phyloP scores from a whole-genome alignment of 1,140 invertebrate genomes.

The Atta cephalotes region DNA sequence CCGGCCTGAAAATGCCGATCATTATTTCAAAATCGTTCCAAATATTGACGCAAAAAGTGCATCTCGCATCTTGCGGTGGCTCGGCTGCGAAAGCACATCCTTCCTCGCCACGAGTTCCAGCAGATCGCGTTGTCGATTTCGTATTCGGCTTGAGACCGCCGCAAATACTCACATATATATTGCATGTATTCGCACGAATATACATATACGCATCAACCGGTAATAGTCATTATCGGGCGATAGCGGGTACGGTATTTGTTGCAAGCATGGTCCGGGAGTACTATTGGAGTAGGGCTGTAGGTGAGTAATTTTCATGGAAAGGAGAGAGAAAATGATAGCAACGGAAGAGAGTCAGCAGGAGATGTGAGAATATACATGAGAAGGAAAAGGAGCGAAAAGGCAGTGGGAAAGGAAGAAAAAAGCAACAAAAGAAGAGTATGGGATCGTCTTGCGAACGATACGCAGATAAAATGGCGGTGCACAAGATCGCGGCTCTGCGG shows the following conservation, averaged over 20 bases:
- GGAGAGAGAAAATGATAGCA: conserved; percentile 27
- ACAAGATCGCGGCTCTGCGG: conserved; percentile 53
- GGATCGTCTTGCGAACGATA: conserved; percentile 43
- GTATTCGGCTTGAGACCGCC: conserved; percentile 22
- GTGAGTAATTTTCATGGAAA: conserved; percentile 58
- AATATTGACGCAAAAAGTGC: conserved; percentile 82
- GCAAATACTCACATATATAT: background rate
- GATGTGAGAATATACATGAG: conserved; percentile 6
- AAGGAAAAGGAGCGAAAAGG: background rate
- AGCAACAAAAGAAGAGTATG: conserved; percentile 49
- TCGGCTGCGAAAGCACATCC: conserved; percentile 14
- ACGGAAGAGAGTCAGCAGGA: conserved; percentile 1
- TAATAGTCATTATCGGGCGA: conserved; percentile 50
- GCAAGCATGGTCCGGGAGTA: background rate
- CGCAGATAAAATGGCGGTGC: conserved; percentile 68
- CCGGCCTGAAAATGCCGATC: conserved; percentile 69
- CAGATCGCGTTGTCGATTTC: conserved; percentile 49
- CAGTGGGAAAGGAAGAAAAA: conserved; percentile 1
- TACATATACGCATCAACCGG: conserved; percentile 12
- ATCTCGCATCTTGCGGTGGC: conserved; percentile 80
- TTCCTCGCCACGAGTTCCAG: conserved; percentile 34
- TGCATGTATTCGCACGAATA: conserved; percentile 20
- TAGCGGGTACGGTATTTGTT: background rate
- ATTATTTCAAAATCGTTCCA: conserved; percentile 82
- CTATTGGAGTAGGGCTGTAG: background rate